Evolutionary conservation across 1,140 invertebrate species (phyloP).

Genomic region (Nilaparvata lugens): DNA sequence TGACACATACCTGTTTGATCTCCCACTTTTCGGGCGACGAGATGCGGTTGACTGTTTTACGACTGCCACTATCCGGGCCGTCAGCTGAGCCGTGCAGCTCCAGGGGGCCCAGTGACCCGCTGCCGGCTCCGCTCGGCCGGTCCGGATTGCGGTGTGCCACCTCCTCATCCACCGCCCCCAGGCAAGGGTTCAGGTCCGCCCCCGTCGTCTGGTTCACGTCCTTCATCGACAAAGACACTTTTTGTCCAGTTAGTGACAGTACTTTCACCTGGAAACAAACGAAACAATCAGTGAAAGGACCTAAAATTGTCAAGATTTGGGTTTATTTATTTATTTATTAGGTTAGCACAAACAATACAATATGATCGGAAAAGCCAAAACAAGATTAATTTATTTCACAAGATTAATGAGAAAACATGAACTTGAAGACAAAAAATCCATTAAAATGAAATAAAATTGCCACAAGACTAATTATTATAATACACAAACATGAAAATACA

Average conservation of each 20-base stretch:
- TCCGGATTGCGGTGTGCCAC: slow-evolving; percentile 64
- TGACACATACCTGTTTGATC: slow-evolving; percentile 50
- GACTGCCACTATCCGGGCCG: slow-evolving; percentile 48
- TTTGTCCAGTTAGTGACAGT: slow-evolving; percentile 80
- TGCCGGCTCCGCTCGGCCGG: slow-evolving; percentile 47
- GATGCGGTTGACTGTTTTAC: slow-evolving; percentile 78
- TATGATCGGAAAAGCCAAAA: too few species aligned
- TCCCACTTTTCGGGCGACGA: slow-evolving; percentile 94
- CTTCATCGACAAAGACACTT: slow-evolving; percentile 96
- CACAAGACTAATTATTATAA: too few species aligned
- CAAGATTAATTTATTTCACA: too few species aligned
- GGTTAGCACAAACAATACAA: too few species aligned
- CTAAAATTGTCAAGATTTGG: too few species aligned
- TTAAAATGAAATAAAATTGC: too few species aligned
- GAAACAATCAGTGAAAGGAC: neutral
- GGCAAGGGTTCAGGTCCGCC: slow-evolving; percentile 70
- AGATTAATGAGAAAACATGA: too few species aligned
- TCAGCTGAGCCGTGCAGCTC: slow-evolving; percentile 59
- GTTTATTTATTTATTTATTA: too few species aligned
- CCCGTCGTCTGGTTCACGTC: slow-evolving; percentile 95
- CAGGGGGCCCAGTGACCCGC: slow-evolving; percentile 29
- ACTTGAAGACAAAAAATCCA: too few species aligned
- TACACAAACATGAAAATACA: too few species aligned
- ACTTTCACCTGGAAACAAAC: slow-evolving; percentile 60
- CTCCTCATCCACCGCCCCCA: slow-evolving; percentile 22